These are phyloP conservation scores for Micromussa lordhowensis DNA, from an alignment of 92 coral and sea anemone species.

Conservation along the genomic window DNA sequence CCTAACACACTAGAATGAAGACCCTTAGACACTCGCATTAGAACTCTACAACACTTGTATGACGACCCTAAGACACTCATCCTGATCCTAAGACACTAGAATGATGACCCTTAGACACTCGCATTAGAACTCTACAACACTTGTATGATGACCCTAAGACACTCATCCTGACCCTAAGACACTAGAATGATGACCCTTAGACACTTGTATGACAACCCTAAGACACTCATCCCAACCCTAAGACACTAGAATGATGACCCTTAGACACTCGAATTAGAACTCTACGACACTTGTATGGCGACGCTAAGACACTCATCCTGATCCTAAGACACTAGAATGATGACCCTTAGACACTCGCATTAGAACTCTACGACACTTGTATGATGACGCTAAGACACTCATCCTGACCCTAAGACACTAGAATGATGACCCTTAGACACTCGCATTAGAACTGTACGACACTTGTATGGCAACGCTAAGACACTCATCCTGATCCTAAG, in stretches of 20 bases:
- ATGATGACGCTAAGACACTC: too few species aligned
- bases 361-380: background rate
- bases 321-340: too few species aligned
- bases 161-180: too few species aligned
- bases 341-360: too few species aligned
- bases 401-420: too few species aligned
- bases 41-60: background rate
- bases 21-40: background rate
- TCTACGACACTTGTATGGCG: background rate
- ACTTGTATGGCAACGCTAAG: background rate
- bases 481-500: background rate
- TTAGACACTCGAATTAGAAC: background rate
- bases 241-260: too few species aligned
- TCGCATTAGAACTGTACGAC: too few species aligned
- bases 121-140: background rate
- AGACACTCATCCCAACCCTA: too few species aligned
- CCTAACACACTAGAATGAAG: background rate
- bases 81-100: background rate
- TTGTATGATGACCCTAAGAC: background rate
- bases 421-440: background rate
- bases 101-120: background rate
- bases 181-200: too few species aligned
- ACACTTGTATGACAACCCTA: background rate
- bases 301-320: too few species aligned
- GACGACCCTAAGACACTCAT: background rate